Conservation (phyloP, 2,888 invertebrate genomes). For the Harpagoxenus sublaevis region DNA sequence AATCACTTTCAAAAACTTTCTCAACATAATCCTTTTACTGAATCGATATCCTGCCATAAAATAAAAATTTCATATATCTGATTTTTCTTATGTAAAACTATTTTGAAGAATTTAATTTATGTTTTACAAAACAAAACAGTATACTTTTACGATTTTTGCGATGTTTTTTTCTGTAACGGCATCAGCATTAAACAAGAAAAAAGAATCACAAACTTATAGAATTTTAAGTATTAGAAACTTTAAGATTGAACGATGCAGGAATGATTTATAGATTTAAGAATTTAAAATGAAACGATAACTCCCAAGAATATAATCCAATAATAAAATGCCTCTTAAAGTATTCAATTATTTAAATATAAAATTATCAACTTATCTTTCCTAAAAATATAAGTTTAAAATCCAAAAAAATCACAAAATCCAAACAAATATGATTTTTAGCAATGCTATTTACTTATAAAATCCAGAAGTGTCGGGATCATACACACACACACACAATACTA, state of each 20-base stretch:
- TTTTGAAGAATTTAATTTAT: neutral
- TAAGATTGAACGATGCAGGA: neutral
- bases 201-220: neutral
- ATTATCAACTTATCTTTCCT: neutral
- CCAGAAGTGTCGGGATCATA: neutral
- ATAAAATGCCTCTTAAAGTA: neutral
- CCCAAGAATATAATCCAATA: neutral
- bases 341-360: neutral
- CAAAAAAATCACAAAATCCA: neutral
- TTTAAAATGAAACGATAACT: neutral
- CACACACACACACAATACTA: neutral
- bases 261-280: slow-evolving; percentile 5
- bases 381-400: neutral
- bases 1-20: neutral
- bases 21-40: neutral
- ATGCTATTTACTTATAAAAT: neutral
- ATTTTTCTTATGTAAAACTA: neutral
- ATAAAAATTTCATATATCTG: neutral
- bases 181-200: neutral
- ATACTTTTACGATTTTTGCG: neutral
- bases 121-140: neutral
- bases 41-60: neutral
- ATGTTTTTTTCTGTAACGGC: neutral
- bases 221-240: slow-evolving; percentile 4
- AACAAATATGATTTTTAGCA: neutral